Conservation (phyloP, 2,888 invertebrate species). For the Torymus texanus region DNA sequence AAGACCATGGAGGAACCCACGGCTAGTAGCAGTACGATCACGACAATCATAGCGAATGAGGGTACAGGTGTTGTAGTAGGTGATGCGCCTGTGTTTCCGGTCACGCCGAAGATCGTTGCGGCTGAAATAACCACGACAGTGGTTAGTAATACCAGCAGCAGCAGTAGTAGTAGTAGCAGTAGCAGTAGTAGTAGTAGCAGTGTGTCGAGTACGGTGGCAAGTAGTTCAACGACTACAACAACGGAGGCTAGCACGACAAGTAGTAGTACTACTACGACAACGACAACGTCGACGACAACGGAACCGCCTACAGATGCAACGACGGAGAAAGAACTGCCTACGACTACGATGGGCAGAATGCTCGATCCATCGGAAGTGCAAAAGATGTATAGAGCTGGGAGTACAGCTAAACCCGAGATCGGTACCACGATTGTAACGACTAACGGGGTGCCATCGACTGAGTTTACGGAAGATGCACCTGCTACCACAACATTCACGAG, state of each 20-base stretch:
- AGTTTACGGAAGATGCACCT: conserved; percentile 9
- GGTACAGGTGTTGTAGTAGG: conserved; percentile 1
- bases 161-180: too few relatives aligned
- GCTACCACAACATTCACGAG: conserved; percentile 55
- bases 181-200: too few relatives aligned
- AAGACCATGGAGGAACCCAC: conserved; percentile 42
- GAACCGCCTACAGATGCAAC: conserved; percentile 1
- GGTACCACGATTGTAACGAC: conserved; percentile 56
- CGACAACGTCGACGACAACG: neutral
- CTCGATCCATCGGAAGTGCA: conserved; percentile 72
- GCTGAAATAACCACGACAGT: neutral
- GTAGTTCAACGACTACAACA: conserved; percentile 37
- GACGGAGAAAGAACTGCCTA: neutral
- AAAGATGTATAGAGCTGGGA: conserved; percentile 68
- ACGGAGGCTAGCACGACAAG: neutral
- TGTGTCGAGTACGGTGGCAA: too few relatives aligned
- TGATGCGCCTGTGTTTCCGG: conserved; percentile 1
- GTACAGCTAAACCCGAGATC: conserved; percentile 24
- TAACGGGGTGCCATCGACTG: conserved; percentile 50
- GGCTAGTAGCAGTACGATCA: conserved; percentile 1
- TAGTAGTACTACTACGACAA: neutral
- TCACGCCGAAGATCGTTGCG: conserved; percentile 4
- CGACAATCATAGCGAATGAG: conserved; percentile 42
- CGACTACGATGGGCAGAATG: conserved; percentile 42
- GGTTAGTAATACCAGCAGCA: too few relatives aligned